Conservation (phyloP, 2,113 vertebrate genomes). For the Choloepus hoffmanni region DNA sequence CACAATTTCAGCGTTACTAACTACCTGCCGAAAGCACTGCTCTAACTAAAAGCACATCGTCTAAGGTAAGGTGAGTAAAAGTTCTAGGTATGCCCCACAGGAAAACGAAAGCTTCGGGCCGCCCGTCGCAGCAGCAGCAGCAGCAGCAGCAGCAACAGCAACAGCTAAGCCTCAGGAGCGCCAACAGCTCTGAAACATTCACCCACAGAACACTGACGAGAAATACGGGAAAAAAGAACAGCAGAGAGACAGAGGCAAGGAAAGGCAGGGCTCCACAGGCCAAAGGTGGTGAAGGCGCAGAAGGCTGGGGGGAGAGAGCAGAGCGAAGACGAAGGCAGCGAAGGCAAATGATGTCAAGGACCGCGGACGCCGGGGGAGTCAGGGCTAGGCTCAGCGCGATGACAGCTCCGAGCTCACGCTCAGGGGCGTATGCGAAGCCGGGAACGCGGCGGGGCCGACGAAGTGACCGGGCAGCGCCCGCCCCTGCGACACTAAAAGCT, state of each 20-base stretch:
- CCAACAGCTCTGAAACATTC: background rate
- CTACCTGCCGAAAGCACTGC: background rate
- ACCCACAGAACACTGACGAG: background rate
- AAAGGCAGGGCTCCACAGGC: background rate
- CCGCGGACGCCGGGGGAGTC: background rate
- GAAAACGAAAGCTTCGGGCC: background rate
- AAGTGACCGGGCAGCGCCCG: background rate
- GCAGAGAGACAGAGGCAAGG: constrained; percentile 42
- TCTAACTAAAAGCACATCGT: background rate
- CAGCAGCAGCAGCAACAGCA: background rate
- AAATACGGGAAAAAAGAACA: background rate
- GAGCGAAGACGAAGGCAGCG: background rate
- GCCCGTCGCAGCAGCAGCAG: background rate
- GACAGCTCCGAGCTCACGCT: background rate
- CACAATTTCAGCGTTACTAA: background rate
- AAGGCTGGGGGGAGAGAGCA: background rate
- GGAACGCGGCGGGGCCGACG: background rate
- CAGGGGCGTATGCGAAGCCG: background rate
- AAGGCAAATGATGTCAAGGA: background rate
- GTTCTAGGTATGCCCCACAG: background rate
- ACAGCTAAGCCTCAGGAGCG: background rate
- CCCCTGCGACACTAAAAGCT: background rate
- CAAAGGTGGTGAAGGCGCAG: background rate
- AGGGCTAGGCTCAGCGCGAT: background rate
- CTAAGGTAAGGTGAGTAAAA: background rate